phyloP scores from a whole-genome alignment of 2,888 invertebrate species.

The Scaeva pyrastri region DNA sequence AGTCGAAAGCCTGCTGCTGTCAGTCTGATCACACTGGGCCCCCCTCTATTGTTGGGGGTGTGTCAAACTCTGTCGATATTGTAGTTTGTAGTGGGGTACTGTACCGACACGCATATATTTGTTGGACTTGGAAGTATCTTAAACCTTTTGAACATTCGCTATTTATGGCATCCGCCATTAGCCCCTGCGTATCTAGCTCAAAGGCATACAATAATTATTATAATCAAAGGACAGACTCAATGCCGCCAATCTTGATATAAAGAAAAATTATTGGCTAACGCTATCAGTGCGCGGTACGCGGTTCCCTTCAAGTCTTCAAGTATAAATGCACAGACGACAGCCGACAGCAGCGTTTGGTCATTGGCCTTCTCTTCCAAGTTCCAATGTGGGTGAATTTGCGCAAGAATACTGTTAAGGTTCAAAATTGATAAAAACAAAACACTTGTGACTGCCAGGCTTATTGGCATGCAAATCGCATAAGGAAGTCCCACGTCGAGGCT shows the following conservation, averaged over 20 bases:
- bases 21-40: neutral
- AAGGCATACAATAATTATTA: too few species aligned
- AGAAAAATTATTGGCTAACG: constrained; percentile 50
- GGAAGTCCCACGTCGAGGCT: constrained; percentile 65
- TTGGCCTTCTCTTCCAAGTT: constrained; percentile 52
- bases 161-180: constrained; percentile 19
- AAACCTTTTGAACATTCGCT: neutral
- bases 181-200: constrained; percentile 62
- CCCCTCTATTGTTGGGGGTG: constrained; percentile 57
- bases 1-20: neutral
- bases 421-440: constrained; percentile 13
- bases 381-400: constrained; percentile 66
- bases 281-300: constrained; percentile 5
- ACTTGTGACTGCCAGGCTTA: constrained; percentile 21
- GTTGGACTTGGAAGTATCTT: neutral
- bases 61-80: constrained; percentile 24
- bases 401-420: constrained; percentile 47
- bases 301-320: constrained; percentile 50
- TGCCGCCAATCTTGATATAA: constrained; percentile 35
- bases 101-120: neutral
- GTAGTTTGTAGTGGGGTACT: constrained; percentile 20
- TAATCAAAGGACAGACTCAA: constrained; percentile 65
- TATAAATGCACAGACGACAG: neutral
- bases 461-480: constrained; percentile 71
- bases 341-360: constrained; percentile 34